Evolutionary conservation across 2,797 vertebrate species (phyloP), one percentile per base, ranked within the genome.

Genomic region (Prunella strophiata): DNA sequence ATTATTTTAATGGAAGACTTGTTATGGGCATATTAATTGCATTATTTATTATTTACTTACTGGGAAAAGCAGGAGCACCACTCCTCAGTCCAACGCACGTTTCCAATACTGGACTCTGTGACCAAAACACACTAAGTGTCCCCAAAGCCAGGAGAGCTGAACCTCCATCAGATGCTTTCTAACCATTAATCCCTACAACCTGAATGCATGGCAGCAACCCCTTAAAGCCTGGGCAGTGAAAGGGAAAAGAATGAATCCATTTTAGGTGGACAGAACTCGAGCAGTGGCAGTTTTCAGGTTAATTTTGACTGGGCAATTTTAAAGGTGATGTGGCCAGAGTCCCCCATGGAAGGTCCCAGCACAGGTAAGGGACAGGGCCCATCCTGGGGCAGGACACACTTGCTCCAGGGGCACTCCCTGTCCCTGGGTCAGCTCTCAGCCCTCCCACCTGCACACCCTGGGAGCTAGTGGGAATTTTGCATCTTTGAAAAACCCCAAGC

Each of bases 371-470:
- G 62, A 32, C 42, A 34, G 50, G 13, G 42, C 42, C 32, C 20
- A 1, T 18, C 26, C 40, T 0, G 0, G 40, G 48, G 45, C n/a
- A 51, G 43, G 40, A 29, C n/a, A 0, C 0, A 2, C 16, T 7
- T 16, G 45, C 89, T 17, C 43, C 38, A 9, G 54, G 9, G 26
- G 26, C 36, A 47, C 38, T 27, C 2, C 2, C 38, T 52, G 54
- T 20, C 48, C 12, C 1, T 15, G 65, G 25, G 16, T 42, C 10
- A 5, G 51, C 27, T 25, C 14, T 27, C 86, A 78, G 74, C 58
- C 59, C 62, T 67, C 65, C 26, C 50, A 61, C 54, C 73, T 58
- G 63, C 52, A 71, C 20, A 26, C 38, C 3, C 2, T 13, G 26
- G 57, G 20, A 93, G 7, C 27, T 30, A 15, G 45, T 1, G 1